phyloP scores from a whole-genome alignment of 2,797 vertebrate species.

The Dromococcyx pavoninus region DNA sequence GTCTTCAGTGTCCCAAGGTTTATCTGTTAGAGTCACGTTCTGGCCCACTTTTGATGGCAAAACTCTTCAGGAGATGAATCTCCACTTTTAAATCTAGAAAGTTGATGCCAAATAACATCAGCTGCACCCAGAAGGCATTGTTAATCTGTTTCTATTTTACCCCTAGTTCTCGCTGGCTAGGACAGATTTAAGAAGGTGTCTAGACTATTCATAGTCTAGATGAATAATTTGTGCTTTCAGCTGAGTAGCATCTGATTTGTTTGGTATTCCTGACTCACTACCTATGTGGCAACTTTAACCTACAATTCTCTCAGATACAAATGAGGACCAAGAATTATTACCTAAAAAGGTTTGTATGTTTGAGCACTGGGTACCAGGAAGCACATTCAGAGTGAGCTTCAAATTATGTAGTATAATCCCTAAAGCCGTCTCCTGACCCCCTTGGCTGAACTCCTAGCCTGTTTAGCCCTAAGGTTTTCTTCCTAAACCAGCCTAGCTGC shows the following conservation, averaged over 20 bases:
- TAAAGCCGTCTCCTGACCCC: constrained; percentile 38
- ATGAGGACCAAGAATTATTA: constrained; percentile 31
- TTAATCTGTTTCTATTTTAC: background rate
- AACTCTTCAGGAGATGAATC: background rate
- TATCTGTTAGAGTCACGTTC: background rate
- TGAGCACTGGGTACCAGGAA: constrained; percentile 37
- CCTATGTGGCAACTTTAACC: constrained; percentile 32
- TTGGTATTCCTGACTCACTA: constrained; percentile 25
- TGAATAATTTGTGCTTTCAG: background rate
- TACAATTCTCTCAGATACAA: constrained; percentile 29
- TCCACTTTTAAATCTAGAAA: background rate
- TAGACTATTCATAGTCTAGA: background rate
- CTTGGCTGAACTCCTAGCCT: constrained; percentile 47
- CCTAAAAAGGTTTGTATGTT: constrained; percentile 43
- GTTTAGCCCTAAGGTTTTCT: constrained; percentile 17
- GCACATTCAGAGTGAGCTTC: constrained; percentile 29
- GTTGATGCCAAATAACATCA: background rate
- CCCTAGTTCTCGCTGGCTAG: background rate
- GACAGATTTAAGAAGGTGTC: background rate
- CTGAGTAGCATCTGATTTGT: background rate
- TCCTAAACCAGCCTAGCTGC: background rate
- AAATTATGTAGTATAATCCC: constrained; percentile 54
- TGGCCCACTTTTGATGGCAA: background rate
- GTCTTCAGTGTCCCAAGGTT: background rate
- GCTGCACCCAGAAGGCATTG: background rate